These are phyloP conservation scores for Perca flavescens DNA, from an alignment of 2,113 vertebrate species.

Conservation along the genomic window DNA sequence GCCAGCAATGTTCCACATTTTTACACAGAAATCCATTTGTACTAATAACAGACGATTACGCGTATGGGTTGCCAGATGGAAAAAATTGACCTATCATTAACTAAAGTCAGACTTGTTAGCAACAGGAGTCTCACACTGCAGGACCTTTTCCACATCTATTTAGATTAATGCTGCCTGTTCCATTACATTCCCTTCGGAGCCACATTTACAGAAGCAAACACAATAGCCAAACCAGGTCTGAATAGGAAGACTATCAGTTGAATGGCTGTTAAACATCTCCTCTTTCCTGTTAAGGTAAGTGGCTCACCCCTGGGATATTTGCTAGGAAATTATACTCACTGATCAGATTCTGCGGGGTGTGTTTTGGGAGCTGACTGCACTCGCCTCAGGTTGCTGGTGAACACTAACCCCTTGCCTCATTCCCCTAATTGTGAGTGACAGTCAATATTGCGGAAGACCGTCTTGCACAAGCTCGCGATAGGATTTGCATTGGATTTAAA, in stretches of 20 bases:
- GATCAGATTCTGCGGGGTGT: slow-evolving; percentile 81
- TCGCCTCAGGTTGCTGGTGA: slow-evolving; percentile 79
- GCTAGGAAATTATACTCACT: slow-evolving; percentile 82
- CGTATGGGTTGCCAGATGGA: slow-evolving; percentile 67
- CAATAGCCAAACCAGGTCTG: slow-evolving; percentile 57
- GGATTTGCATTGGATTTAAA: slow-evolving; percentile 86
- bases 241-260: slow-evolving; percentile 69
- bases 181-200: slow-evolving; percentile 67
- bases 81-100: slow-evolving; percentile 72
- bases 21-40: slow-evolving; percentile 64
- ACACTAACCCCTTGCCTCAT: slow-evolving; percentile 68
- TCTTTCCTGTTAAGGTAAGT: slow-evolving; percentile 82
- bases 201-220: slow-evolving; percentile 62
- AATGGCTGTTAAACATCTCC: slow-evolving; percentile 79
- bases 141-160: slow-evolving; percentile 45
- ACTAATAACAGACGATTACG: slow-evolving; percentile 70
- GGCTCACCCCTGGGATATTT: slow-evolving; percentile 83
- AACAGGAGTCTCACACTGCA: slow-evolving; percentile 65
- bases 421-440: slow-evolving; percentile 83
- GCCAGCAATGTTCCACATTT: slow-evolving; percentile 38
- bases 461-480: slow-evolving; percentile 72
- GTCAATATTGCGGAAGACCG: slow-evolving; percentile 79
- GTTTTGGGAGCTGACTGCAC: slow-evolving; percentile 72
- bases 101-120: slow-evolving; percentile 63
- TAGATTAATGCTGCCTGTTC: slow-evolving; percentile 65